Evolutionary conservation across 2,797 vertebrate species (phyloP), one percentile per base, ranked within the genome.

Genomic region (Helicolenus hilgendorfi): DNA sequence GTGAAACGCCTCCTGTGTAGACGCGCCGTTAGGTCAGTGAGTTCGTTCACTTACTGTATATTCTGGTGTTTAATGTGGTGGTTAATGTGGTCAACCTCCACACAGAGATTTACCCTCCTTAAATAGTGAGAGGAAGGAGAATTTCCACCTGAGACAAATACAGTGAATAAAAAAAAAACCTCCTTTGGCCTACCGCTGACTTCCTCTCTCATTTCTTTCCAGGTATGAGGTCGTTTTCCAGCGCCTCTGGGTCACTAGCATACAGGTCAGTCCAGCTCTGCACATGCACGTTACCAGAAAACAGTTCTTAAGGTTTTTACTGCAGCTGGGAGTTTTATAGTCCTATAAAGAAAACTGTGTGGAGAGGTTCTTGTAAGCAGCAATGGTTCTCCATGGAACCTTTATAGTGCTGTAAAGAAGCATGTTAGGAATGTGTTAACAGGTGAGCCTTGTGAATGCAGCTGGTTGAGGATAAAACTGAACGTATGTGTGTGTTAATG

Each of bases 191-290:
- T 35, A 49, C 45, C 3, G 3, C 60, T 93, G 20, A 87, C 45
- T 64, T 89, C 49, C 55, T 81, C n/a, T 87, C 13, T 65, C 2
- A n/a, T 53, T 96, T 74, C 94, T 38, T 81, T 92, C 10, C 93
- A 99, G 99, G 96, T 91, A 87, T 97, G 1, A 98, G 97, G 64
- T 92, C 96, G 0, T 98, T 98, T 38, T 92, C 96, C 27, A 85
- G 93, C 86, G 90, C 95, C 77, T 83, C 97, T 18, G 97, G 96
- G 65, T 98, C 98, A 13, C 95, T 98, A 1, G 96, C 98, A 1
- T 98, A 98, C 94, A 99, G 99, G 99, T 99, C 94, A 95, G 97
- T 87, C 41, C 59, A 79, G 41, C 71, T 71, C 41, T 75, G 22
- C 63, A 59, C 27, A 77, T 38, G 35, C 67, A 80, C 55, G 64